Conservation (phyloP, 2,113 vertebrate species). For the Gambusia affinis region DNA sequence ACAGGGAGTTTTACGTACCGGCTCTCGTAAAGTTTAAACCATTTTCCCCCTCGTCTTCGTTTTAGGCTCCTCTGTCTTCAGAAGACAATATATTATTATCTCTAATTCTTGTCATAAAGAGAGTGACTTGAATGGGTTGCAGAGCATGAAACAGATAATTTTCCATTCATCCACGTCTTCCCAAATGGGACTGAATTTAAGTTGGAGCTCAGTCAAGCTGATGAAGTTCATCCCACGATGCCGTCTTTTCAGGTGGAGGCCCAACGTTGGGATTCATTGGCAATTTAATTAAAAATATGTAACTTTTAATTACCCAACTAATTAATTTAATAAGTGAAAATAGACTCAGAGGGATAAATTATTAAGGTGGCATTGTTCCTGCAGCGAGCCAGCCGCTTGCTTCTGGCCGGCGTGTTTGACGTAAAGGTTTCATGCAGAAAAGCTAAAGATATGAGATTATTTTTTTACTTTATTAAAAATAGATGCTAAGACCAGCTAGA, state of each 20-base stretch:
- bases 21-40: conserved; percentile 3
- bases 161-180: conserved; percentile 59
- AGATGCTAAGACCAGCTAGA: not conserved
- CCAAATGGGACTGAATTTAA: conserved; percentile 66
- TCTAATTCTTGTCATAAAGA: conserved; percentile 39
- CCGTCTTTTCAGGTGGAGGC: conserved; percentile 62
- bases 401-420: conserved; percentile 52
- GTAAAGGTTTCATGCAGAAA: conserved; percentile 48
- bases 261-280: conserved; percentile 68
- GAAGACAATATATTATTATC: conserved; percentile 38
- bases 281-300: conserved; percentile 81
- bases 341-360: conserved; percentile 68
- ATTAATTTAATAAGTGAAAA: conserved; percentile 78
- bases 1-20: too few relatives aligned
- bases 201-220: conserved; percentile 61
- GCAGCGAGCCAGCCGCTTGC: conserved; percentile 48
- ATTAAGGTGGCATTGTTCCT: conserved; percentile 64
- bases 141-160: conserved; percentile 60
- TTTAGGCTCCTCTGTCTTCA: conserved; percentile 1
- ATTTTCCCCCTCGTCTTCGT: conserved; percentile 8
- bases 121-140: conserved; percentile 39
- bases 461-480: conserved; percentile 3
- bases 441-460: not conserved
- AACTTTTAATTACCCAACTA: conserved; percentile 81
- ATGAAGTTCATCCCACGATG: conserved; percentile 63